These are phyloP conservation scores for Nasonia longicornis DNA, from an alignment of 1,140 invertebrate genomes.

Conservation along the genomic window DNA sequence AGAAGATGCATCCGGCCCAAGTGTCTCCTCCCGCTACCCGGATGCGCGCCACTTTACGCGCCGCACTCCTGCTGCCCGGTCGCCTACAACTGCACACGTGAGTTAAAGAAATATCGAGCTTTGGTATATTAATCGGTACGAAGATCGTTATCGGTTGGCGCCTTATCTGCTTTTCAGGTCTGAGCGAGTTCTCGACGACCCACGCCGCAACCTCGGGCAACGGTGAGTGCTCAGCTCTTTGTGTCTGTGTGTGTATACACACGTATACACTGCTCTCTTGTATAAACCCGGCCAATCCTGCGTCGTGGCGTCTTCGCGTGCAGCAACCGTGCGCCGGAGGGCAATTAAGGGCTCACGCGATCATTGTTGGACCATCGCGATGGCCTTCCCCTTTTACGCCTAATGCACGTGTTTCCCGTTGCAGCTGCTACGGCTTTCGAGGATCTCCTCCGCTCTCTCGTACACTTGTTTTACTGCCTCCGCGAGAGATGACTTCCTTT, in stretches of 20 bases:
- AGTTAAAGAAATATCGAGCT: conserved; percentile 42
- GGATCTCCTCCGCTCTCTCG: background rate
- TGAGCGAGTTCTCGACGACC: conserved; percentile 56
- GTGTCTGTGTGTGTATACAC: conserved; percentile 37
- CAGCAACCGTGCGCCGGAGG: conserved; percentile 9
- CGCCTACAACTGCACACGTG: conserved; percentile 81
- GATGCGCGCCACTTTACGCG: conserved; percentile 78
- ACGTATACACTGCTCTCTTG: background rate
- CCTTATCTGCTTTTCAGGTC: conserved; percentile 52
- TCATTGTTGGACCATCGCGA: conserved; percentile 5
- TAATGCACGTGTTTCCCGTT: background rate
- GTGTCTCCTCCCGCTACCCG: conserved; percentile 82
- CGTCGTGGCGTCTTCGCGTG: background rate
- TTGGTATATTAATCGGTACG: background rate
- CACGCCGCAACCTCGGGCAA: conserved; percentile 56
- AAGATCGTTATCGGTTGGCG: background rate
- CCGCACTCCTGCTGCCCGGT: conserved; percentile 86
- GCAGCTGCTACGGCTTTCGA: background rate
- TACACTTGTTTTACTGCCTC: background rate
- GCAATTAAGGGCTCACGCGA: conserved; percentile 45
- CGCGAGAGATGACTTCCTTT: background rate
- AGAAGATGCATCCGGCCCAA: conserved; percentile 84
- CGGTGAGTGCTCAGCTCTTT: conserved; percentile 53
- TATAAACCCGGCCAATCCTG: conserved; percentile 2
- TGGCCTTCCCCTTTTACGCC: conserved; percentile 14